A percentile compares a stretch with the other conserved stretches of the same genome.
phyloP scores from a whole-genome alignment of 92 coral and sea anemone genomes.

The Zoanthus gigantus region DNA sequence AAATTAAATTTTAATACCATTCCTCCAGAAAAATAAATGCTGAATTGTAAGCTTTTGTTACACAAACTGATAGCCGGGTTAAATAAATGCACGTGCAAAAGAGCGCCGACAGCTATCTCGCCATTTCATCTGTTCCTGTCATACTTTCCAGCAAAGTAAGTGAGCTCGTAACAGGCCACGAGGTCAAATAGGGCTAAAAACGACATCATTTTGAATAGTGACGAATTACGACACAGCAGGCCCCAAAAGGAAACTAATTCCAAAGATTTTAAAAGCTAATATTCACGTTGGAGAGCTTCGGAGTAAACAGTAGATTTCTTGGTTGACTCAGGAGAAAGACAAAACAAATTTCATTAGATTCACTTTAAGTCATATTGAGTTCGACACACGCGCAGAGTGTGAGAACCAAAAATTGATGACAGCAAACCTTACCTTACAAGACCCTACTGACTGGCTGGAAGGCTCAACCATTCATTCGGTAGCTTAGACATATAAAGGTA shows the following conservation, averaged over 20 bases:
- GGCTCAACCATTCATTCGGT: background rate
- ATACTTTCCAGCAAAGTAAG: background rate
- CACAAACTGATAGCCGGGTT: no score
- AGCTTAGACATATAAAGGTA: background rate
- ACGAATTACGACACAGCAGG: background rate
- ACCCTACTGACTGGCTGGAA: background rate
- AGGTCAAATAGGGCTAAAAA: background rate
- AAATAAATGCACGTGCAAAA: background rate
- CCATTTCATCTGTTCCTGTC: conserved; percentile 41
- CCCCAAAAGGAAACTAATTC: background rate
- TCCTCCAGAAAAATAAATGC: no score
- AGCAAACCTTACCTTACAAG: background rate
- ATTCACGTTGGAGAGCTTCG: background rate
- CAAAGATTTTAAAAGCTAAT: background rate
- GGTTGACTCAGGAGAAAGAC: background rate
- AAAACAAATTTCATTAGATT: background rate
- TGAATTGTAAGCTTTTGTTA: no score
- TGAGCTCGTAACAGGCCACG: background rate
- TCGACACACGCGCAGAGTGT: background rate
- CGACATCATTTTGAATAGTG: background rate
- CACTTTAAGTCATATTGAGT: background rate
- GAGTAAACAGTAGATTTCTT: background rate
- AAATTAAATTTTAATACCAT: no score
- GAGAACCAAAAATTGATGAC: background rate
- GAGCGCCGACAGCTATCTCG: conserved; percentile 27